Evolutionary conservation across 2,888 invertebrate species (phyloP).

Genomic region (Nematopogon swammerdamellus): DNA sequence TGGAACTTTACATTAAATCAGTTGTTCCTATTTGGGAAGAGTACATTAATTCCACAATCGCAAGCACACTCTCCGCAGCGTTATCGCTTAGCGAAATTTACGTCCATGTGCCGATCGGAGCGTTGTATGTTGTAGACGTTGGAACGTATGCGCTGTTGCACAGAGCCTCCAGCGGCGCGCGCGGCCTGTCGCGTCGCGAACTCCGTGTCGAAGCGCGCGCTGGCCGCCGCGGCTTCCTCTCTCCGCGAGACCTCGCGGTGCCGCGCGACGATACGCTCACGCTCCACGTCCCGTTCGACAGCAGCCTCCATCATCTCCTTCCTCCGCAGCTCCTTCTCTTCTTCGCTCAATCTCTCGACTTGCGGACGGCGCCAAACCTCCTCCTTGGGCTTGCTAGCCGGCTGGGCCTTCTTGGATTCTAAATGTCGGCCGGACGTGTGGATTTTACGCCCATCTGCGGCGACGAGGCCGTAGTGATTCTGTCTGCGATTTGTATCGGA

Average conservation of each 20-base stretch:
- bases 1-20: too few species aligned
- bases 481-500: slow-evolving; percentile 15
- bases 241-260: slow-evolving; percentile 58
- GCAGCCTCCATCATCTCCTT: slow-evolving; percentile 86
- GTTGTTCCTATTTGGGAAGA: too few species aligned
- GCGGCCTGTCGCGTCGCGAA: slow-evolving; percentile 37
- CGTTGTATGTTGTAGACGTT: slow-evolving; percentile 90
- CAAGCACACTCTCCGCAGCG: too few species aligned
- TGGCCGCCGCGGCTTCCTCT: slow-evolving; percentile 42
- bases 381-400: neutral
- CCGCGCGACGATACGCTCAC: slow-evolving; percentile 59
- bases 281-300: slow-evolving; percentile 62
- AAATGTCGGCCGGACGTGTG: neutral
- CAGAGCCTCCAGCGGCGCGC: slow-evolving; percentile 62
- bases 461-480: slow-evolving; percentile 24
- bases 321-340: slow-evolving; percentile 53
- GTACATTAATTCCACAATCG: too few species aligned
- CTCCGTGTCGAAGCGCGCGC: slow-evolving; percentile 64
- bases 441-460: slow-evolving; percentile 21
- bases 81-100: slow-evolving; percentile 74
- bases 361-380: slow-evolving; percentile 6
- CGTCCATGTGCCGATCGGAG: slow-evolving; percentile 74
- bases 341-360: neutral
- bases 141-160: slow-evolving; percentile 81
- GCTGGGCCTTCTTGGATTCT: neutral